A percentile compares a stretch with the other conserved stretches of the same genome.
Conservation (phyloP, 2,797 vertebrate genomes). For the Enteromius mattozi region DNA sequence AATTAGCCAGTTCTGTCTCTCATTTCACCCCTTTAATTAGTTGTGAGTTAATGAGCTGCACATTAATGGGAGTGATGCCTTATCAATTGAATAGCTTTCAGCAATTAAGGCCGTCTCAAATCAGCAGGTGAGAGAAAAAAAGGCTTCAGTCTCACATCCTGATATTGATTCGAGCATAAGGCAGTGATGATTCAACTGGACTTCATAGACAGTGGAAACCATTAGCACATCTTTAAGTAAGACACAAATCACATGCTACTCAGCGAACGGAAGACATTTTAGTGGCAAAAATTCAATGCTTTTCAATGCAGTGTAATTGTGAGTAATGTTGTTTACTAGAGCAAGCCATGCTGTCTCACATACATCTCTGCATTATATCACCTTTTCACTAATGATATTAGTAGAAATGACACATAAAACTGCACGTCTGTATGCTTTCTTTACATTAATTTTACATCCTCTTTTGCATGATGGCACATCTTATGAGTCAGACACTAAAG, state of each 20-base stretch:
- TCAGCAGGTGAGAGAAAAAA: conserved; percentile 60
- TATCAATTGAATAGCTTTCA: conserved; percentile 76
- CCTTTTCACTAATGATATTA: not conserved
- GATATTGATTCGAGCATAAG: conserved; percentile 71
- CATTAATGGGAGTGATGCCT: conserved; percentile 73
- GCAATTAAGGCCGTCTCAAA: conserved; percentile 74
- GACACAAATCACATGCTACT: conserved; percentile 42
- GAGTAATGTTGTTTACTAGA: conserved; percentile 42
- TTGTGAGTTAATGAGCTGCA: conserved; percentile 74
- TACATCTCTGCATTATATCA: not conserved
- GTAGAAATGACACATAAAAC: conserved; percentile 1
- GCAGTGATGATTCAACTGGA: conserved; percentile 65
- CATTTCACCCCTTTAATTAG: conserved; percentile 75
- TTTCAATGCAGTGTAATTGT: conserved; percentile 30
- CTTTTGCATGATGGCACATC: not conserved
- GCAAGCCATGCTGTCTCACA: not conserved
- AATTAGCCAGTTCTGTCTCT: conserved; percentile 71
- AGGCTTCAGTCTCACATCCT: conserved; percentile 67
- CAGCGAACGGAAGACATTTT: conserved; percentile 8
- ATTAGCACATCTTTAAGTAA: conserved; percentile 55
- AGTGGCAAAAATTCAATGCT: conserved; percentile 17
- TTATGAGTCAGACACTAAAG: not conserved
- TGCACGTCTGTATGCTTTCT: not conserved
- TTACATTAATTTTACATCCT: not conserved
- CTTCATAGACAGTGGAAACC: conserved; percentile 49